A percentile compares a stretch with the other conserved stretches of the same genome.
Evolutionary conservation across 2,797 vertebrate genomes (phyloP).

Genomic region (Kryptopterus vitreolus): DNA sequence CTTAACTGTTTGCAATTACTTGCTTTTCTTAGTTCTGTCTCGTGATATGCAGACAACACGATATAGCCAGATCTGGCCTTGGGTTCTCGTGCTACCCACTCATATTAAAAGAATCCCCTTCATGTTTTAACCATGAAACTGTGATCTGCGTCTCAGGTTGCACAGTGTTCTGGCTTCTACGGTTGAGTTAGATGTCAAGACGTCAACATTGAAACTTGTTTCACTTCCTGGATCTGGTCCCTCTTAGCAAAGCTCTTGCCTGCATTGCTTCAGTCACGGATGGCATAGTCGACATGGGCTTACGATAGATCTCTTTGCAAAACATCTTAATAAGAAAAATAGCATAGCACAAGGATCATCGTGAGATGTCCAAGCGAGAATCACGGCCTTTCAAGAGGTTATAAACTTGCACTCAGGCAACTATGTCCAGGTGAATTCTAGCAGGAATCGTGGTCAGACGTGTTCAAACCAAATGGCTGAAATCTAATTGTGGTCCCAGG

Average conservation of each 20-base stretch:
- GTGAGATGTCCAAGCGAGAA: background rate
- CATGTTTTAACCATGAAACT: conserved; percentile 59
- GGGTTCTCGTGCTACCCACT: conserved; percentile 43
- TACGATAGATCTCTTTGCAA: conserved; percentile 27
- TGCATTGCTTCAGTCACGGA: conserved; percentile 52
- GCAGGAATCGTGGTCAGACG: conserved; percentile 25
- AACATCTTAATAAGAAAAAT: conserved; percentile 25
- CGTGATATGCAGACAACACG: conserved; percentile 34
- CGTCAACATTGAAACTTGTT: conserved; percentile 55
- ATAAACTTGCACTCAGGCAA: conserved; percentile 24
- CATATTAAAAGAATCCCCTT: conserved; percentile 51
- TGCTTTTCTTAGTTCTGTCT: conserved; percentile 39
- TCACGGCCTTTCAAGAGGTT: background rate
- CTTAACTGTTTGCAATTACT: conserved; percentile 49
- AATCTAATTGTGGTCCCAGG: conserved; percentile 39
- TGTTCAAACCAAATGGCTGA: conserved; percentile 36
- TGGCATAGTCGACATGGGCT: conserved; percentile 40
- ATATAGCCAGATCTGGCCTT: conserved; percentile 50
- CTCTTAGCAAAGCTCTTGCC: conserved; percentile 51
- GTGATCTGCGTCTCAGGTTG: conserved; percentile 55
- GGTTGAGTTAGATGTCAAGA: conserved; percentile 51
- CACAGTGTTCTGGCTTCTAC: conserved; percentile 33
- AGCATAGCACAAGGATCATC: background rate
- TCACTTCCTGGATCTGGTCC: conserved; percentile 52
- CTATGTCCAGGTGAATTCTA: conserved; percentile 23